Evolutionary conservation across 2,888 invertebrate species (phyloP).

Genomic region (Rotaria sp.): DNA sequence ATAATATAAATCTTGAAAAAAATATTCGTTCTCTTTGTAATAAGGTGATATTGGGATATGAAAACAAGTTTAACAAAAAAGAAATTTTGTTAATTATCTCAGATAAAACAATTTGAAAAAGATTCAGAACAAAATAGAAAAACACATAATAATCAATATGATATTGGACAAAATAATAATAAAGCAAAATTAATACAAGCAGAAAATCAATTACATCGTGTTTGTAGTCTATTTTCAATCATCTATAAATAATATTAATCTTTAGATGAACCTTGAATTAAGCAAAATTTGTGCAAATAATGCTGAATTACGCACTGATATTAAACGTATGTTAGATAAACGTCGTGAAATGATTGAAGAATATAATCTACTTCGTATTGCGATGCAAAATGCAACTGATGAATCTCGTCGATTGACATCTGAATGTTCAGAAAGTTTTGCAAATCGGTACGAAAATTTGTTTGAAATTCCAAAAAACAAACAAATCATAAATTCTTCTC

Average conservation of each 20-base stretch:
- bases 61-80: background rate
- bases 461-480: background rate
- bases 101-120: background rate
- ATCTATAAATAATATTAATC: background rate
- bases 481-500: too few relatives aligned
- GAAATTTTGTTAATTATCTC: background rate
- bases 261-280: slow-evolving; percentile 27
- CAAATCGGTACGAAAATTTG: background rate
- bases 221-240: background rate
- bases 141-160: background rate
- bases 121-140: background rate
- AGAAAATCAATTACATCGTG: slow-evolving; percentile 8
- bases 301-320: background rate
- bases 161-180: background rate
- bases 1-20: background rate
- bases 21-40: background rate
- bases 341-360: slow-evolving; percentile 10
- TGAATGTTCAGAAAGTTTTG: slow-evolving; percentile 25
- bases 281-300: background rate
- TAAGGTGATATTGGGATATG: background rate
- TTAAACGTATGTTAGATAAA: slow-evolving; percentile 23
- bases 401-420: background rate
- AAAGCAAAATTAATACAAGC: background rate
- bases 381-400: background rate
- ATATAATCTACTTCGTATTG: background rate